These are phyloP conservation scores for Coreoperca whiteheadi DNA, from an alignment of 2,113 vertebrate species.

Conservation along the genomic window DNA sequence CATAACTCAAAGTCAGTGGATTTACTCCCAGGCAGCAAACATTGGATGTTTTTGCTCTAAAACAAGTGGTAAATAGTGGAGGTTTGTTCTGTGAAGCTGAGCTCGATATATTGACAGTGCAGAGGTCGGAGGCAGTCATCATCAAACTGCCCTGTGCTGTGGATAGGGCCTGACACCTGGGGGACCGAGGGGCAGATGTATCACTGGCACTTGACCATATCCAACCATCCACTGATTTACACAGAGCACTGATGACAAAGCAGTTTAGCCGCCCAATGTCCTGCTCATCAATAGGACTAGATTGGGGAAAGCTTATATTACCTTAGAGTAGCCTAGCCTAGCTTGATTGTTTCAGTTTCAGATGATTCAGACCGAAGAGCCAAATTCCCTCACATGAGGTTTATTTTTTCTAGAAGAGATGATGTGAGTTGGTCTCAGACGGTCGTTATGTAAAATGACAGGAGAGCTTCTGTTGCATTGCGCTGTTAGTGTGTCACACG, in stretches of 20 bases:
- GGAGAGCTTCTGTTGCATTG: constrained; percentile 33
- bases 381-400: neutral
- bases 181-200: constrained; percentile 47
- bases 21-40: neutral
- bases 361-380: neutral
- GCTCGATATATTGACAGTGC: constrained; percentile 67
- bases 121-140: constrained; percentile 62
- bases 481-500: constrained; percentile 67
- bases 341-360: neutral
- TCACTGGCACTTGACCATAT: constrained; percentile 43
- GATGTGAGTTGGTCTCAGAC: constrained; percentile 26
- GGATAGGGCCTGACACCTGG: constrained; percentile 52
- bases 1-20: constrained; percentile 13
- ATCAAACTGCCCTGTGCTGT: constrained; percentile 40
- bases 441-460: constrained; percentile 54
- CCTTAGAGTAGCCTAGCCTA: neutral
- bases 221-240: constrained; percentile 18
- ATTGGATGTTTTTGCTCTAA: constrained; percentile 28
- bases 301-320: neutral
- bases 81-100: constrained; percentile 59
- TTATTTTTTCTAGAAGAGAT: neutral
- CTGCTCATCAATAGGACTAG: neutral
- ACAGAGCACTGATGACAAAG: constrained; percentile 61
- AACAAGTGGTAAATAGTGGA: constrained; percentile 68
- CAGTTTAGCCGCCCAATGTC: constrained; percentile 46